Evolutionary conservation across 2,888 invertebrate species (phyloP), one percentile per base, ranked within the genome.

Genomic region (Phengaris arion): DNA sequence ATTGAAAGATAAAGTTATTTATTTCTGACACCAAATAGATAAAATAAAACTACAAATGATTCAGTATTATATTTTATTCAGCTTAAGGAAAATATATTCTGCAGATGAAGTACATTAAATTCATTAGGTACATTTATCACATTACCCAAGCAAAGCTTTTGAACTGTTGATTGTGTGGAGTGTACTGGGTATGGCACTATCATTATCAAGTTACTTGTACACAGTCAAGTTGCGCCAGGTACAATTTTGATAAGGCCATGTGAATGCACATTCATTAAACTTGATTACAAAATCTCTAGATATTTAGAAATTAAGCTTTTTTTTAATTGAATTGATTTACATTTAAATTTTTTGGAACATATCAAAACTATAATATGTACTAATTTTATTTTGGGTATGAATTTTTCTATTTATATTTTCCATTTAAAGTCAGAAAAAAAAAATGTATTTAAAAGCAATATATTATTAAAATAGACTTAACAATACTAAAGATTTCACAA

Each of bases 1-100:
- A n/a, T n/a, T n/a, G n/a, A n/a, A n/a, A n/a, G n/a, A n/a, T n/a
- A n/a, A n/a, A 55, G 55, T 55, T 57, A 15, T 15, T 15, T 57
- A 57, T 57, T 57, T 57, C 15, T 57, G 55, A 57, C 15, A 57
- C 15, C 10, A 59, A 64, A 64, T 45, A 22, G 22, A 64, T 15
- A 15, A 64, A 70, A 52, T 22, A 72, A 72, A 72, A 72, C 70
- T 2, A 70, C 35, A 76, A 77, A 76, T 76, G 76, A 79, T 76
- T 78, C 54, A 75, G 72, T 55, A 46, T 74, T 75, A 55, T 77
- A 75, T 78, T 79, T 79, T 64, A 77, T 82, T 85, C 85, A 89
- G 90, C 89, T 83, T 90, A 90, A 87, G 89, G 86, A 90, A 91
- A 90, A 91, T 90, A 90, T 89, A 89, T 87, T 87, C 87, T 86